Evolutionary conservation across 2,113 vertebrate species (phyloP).

Genomic region (Barnardius zonarius): DNA sequence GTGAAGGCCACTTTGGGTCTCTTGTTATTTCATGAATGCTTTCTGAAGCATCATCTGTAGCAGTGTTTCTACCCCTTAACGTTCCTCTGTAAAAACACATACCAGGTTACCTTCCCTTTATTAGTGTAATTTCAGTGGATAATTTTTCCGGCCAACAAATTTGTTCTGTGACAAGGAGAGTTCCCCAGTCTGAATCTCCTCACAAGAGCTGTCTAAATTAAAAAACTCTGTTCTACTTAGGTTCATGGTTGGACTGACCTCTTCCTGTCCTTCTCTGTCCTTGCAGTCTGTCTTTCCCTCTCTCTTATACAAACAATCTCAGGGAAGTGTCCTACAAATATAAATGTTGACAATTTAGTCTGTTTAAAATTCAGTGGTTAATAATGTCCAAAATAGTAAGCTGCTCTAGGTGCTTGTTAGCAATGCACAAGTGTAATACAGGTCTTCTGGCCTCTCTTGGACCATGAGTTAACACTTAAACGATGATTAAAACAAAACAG

Average conservation of each 20-base stretch:
- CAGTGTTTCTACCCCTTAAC: background rate
- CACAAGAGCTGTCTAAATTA: background rate
- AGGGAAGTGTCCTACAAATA: background rate
- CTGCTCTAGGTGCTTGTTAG: conserved; percentile 28
- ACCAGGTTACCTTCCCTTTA: background rate
- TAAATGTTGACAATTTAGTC: background rate
- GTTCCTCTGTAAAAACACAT: background rate
- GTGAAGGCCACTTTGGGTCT: background rate
- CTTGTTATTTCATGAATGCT: background rate
- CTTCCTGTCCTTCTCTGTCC: background rate
- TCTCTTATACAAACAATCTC: background rate
- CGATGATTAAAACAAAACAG: background rate
- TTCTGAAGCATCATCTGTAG: background rate
- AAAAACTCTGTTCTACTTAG: background rate
- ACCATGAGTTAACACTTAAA: conserved; percentile 16
- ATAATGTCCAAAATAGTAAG: conserved; percentile 15
- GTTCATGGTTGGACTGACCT: background rate
- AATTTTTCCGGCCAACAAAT: background rate
- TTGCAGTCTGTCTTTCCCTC: background rate
- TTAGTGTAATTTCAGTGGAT: background rate
- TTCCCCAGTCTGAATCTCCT: background rate
- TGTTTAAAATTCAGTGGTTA: conserved; percentile 50
- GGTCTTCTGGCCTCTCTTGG: background rate
- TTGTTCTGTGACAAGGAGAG: background rate
- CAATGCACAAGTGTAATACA: background rate